Base-by-base conservation (phyloP, 2,888 invertebrate genomes). In the Drosophila robusta region DNA sequence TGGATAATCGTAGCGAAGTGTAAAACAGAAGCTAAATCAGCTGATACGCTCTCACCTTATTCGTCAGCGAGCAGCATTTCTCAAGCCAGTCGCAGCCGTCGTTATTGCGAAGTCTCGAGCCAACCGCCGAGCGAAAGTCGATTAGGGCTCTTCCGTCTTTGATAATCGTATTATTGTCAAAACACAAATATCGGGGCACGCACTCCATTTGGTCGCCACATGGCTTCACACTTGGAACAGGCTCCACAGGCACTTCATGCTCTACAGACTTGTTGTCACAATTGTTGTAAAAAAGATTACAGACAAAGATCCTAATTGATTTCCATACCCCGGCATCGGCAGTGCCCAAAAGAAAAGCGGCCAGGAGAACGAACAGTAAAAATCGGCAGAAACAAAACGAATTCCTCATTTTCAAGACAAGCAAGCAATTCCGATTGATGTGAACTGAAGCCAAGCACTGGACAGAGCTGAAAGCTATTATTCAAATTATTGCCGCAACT, bases 171-270 rank as follows among this genome's bases (percentile, higher is more conserved):
- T 4, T 7, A 14, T 32, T 12, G 11, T 5, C 8, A 1, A 16
- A 2, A 6, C 54, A 54, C 4, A 54, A 16, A 8, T 24, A 8
- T 12, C 54, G 32, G 0, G 42, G 24, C 8, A 8, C 2, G 8
- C 54, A 54, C 9, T 24, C 54, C 54, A 12, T 54, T 24, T 44
- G 14, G 12, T 24, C 4, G 0, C 32, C 42, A 44, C 54, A 54
- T 3, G 32, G 7, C 11, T 6, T 14, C 2, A 11, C 11, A 1
- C 0, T 1, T 7, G 2, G 26, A 8, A 7, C 26, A 29, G 22
- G 22, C 4, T 3, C 22, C 3, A 22, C 3, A n/a, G n/a, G n/a
- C n/a, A n/a, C n/a, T n/a, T n/a, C n/a, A n/a, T n/a, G n/a, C n/a
- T n/a, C n/a, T n/a, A n/a, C n/a, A n/a, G n/a, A n/a, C 22, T 22